Base-by-base conservation (phyloP, 2,797 vertebrate genomes). In the Sebastes hopkinsi region DNA sequence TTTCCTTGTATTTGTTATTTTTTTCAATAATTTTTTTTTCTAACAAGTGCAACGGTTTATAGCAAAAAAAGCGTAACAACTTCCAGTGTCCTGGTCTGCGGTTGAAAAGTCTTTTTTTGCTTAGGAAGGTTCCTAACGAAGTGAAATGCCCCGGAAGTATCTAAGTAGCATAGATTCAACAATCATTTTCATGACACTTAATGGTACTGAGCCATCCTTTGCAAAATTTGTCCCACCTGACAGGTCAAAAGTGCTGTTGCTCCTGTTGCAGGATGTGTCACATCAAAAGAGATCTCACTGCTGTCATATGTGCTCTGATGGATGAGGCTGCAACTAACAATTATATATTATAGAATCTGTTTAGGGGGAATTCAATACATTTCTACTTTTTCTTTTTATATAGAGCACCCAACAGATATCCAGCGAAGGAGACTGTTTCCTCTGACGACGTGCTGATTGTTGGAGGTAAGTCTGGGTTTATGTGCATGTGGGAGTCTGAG, bases 381-480 rank as follows among this genome's bases (percentile, higher is more conserved):
- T 8, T 2, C 3, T 7, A 8, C 25, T 54, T 16, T 27, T 67
- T 72, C 67, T n/a, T 22, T 64, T 34, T 8, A 34, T 12, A 4
- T 4, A 62, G 8, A 20, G 12, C 10, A 16, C 25, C 4, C 42
- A 5, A 0, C 52, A 65, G 59, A 70, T 32, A 27, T 22, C 59
- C 22, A 56, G 60, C 2, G 0, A 60, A 42, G 75, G 12, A 66
- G 67, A 56, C 67, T 55, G 18, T 65, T 82, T 75, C 66, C 60
- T 81, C 56, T 80, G 5, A 3, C 29, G 3, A 3, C 30, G 18
- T 79, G 46, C 22, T 64, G 80, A 80, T 59, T 79, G 59, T 54
- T 34, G 59, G 79, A 68, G 62, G 81, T 34, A 70, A 80, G 80
- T 79, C 74, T 81, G 84, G 69, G 68, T 86, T 89, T 34, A 18